Evolutionary conservation across 2,888 invertebrate genomes (phyloP).

Genomic region (Galeruca laticollis): DNA sequence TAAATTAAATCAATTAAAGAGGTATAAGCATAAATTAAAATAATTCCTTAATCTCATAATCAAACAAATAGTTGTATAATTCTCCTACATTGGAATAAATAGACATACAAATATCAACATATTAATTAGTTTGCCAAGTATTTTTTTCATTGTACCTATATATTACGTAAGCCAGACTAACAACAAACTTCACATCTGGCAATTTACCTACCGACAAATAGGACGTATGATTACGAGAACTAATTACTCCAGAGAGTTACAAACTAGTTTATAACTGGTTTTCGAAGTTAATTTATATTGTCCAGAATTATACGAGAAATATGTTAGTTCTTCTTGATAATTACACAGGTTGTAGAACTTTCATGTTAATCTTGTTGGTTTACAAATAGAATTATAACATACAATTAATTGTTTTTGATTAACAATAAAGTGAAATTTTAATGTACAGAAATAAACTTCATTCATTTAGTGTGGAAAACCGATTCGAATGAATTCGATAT

Average conservation of each 20-base stretch:
- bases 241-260: slow-evolving; percentile 1
- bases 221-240: neutral
- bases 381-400: neutral
- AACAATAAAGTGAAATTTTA: too few species aligned
- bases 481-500: too few species aligned
- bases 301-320: neutral
- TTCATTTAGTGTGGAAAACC: too few species aligned
- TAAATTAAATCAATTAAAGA: too few species aligned
- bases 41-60: too few species aligned
- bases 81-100: too few species aligned
- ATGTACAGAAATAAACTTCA: too few species aligned
- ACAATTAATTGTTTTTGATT: too few species aligned
- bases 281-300: slow-evolving; percentile 2
- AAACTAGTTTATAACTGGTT: neutral
- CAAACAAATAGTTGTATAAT: too few species aligned
- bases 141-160: neutral
- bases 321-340: neutral
- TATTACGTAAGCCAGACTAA: neutral
- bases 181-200: neutral
- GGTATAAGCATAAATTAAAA: too few species aligned
- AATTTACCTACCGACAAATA: slow-evolving; percentile 1
- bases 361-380: neutral
- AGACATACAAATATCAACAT: too few species aligned
- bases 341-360: neutral
- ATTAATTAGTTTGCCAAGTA: neutral